phyloP scores from a whole-genome alignment of 2,797 vertebrate genomes.

The Sebastes oblongus region DNA sequence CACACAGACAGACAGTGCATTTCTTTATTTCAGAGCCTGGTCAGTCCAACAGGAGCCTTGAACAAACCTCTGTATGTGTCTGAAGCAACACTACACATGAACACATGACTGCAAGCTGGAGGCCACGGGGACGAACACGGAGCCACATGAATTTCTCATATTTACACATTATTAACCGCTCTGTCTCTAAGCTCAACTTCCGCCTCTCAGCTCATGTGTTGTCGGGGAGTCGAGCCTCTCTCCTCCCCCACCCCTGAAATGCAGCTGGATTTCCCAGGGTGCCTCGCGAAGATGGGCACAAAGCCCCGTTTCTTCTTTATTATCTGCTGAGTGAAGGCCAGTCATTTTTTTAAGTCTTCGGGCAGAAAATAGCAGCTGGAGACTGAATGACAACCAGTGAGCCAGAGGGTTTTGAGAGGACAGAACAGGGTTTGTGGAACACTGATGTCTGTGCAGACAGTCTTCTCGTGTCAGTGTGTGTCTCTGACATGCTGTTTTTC shows the following conservation, averaged over 20 bases:
- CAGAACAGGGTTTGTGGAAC: conserved; percentile 17
- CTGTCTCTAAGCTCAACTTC: neutral
- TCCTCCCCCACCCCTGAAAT: neutral
- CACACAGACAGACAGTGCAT: conserved; percentile 7
- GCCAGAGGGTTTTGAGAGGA: conserved; percentile 12
- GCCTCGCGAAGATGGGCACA: conserved; percentile 12
- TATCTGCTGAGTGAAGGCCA: conserved; percentile 8
- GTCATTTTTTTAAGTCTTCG: neutral
- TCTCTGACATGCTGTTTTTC: neutral
- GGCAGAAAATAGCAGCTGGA: conserved; percentile 54
- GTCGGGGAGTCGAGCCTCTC: neutral
- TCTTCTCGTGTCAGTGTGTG: conserved; percentile 6
- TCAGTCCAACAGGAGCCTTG: conserved; percentile 2
- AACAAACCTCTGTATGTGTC: conserved; percentile 21
- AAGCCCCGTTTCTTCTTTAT: conserved; percentile 40
- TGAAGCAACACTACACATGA: conserved; percentile 26
- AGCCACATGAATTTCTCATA: conserved; percentile 32
- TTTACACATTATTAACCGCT: conserved; percentile 42
- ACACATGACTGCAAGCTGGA: conserved; percentile 31
- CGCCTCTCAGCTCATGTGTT: neutral
- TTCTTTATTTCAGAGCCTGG: conserved; percentile 43
- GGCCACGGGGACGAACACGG: conserved; percentile 19
- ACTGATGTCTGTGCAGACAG: neutral
- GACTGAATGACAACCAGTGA: conserved; percentile 10
- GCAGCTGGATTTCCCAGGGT: conserved; percentile 11